Evolutionary conservation across 92 coral and sea anemone species (phyloP).

Genomic region (Porites evermanni): DNA sequence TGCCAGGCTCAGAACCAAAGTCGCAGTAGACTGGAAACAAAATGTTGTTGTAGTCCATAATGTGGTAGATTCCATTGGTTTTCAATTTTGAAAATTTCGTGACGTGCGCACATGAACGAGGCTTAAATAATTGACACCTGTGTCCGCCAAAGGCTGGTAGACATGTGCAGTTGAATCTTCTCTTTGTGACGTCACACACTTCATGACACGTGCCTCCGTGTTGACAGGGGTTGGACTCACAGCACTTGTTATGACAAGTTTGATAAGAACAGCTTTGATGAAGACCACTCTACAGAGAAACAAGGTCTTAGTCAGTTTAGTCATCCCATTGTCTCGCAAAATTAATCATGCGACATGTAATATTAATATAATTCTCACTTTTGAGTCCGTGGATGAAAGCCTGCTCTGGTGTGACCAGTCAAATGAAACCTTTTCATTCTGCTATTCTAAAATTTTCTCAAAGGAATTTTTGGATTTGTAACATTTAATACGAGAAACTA

Average conservation of each 20-base stretch:
- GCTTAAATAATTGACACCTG: background rate
- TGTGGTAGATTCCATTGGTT: conserved; percentile 31
- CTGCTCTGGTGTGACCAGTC: too few species aligned
- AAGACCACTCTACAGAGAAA: background rate
- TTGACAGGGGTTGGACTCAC: conserved; percentile 22
- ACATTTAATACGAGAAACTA: too few species aligned
- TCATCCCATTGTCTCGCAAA: too few species aligned
- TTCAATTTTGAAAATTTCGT: background rate
- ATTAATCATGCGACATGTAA: too few species aligned
- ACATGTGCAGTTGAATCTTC: conserved; percentile 20
- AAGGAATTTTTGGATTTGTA: too few species aligned
- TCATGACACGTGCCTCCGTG: conserved; percentile 19
- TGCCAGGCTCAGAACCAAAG: conserved; percentile 43
- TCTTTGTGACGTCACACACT: conserved; percentile 1
- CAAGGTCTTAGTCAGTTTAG: background rate
- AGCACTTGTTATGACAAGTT: conserved; percentile 12
- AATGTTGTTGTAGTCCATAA: conserved; percentile 19
- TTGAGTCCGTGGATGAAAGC: too few species aligned
- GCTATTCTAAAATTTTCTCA: too few species aligned
- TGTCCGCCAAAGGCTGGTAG: background rate
- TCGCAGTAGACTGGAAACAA: conserved; percentile 50
- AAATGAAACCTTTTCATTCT: too few species aligned
- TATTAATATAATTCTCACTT: too few species aligned
- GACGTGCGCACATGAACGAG: conserved; percentile 9
- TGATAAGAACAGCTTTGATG: background rate